A percentile compares a stretch with the other conserved stretches of the same genome.
Evolutionary conservation across 2,113 vertebrate genomes (phyloP).

Genomic region (Sander lucioperca): DNA sequence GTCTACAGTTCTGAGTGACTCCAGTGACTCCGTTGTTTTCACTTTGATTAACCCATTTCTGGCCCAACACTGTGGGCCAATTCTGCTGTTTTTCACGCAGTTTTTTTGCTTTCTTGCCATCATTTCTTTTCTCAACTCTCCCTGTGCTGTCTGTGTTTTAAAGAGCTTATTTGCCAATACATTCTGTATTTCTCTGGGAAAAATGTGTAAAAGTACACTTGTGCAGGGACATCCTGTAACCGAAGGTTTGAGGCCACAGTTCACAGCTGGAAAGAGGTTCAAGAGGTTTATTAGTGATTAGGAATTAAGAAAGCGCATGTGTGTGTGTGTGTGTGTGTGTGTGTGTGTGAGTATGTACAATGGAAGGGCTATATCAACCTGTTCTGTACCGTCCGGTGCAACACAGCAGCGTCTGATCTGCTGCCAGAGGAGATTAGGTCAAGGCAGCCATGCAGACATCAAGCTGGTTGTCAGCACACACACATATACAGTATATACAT

Average conservation of each 20-base stretch:
- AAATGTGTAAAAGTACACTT: neutral
- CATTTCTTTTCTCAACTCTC: neutral
- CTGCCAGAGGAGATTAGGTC: slow-evolving; percentile 66
- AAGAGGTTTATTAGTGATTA: slow-evolving; percentile 45
- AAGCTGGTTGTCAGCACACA: slow-evolving; percentile 10
- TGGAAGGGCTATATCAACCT: slow-evolving; percentile 43
- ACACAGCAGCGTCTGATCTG: slow-evolving; percentile 49
- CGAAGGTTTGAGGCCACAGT: slow-evolving; percentile 7
- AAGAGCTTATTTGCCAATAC: neutral
- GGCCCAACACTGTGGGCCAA: too few relatives aligned
- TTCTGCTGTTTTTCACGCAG: too few relatives aligned
- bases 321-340: slow-evolving; percentile 5
- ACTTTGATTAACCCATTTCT: too few relatives aligned
- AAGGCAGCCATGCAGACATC: slow-evolving; percentile 27
- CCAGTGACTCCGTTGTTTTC: too few relatives aligned
- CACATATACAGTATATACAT: slow-evolving; percentile 2
- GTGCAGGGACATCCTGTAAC: neutral
- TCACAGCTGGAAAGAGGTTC: slow-evolving; percentile 36
- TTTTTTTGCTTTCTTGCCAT: neutral
- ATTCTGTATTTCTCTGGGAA: too few relatives aligned
- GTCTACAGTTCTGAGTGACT: too few relatives aligned
- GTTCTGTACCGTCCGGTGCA: slow-evolving; percentile 21
- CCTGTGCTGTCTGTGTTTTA: neutral
- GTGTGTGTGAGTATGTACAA: slow-evolving; percentile 42
- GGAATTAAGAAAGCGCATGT: slow-evolving; percentile 21